Conservation (phyloP, 2,888 invertebrate species). For the Auanema freiburgensis region DNA sequence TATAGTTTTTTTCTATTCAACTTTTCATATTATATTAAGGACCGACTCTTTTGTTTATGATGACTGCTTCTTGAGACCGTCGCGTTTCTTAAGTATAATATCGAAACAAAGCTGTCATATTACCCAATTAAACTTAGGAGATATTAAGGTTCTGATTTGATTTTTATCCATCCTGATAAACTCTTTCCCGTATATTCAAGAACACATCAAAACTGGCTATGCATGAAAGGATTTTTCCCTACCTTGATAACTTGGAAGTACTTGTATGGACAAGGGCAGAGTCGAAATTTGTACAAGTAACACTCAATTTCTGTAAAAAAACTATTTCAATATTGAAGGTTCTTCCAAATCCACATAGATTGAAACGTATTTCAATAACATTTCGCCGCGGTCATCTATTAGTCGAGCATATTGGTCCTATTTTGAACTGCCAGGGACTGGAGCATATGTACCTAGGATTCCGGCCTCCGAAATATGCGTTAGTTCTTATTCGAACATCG, state of each 20-base stretch:
- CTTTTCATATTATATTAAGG: neutral
- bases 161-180: neutral
- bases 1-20: constrained; percentile 2
- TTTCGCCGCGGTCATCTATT: constrained; percentile 14
- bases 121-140: constrained; percentile 26
- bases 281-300: constrained; percentile 16
- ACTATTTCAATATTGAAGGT: constrained; percentile 10
- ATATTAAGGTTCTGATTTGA: constrained; percentile 20
- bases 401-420: constrained; percentile 5
- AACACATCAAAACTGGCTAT: constrained; percentile 6
- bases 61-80: constrained; percentile 26
- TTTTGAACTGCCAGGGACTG: constrained; percentile 26
- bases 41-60: neutral
- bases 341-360: constrained; percentile 18
- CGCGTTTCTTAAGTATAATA: constrained; percentile 30
- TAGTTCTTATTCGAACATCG: constrained; percentile 6
- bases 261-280: constrained; percentile 32
- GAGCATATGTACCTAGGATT: constrained; percentile 28
- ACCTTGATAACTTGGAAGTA: constrained; percentile 21
- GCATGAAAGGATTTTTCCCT: constrained; percentile 23
- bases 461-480: constrained; percentile 24
- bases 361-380: constrained; percentile 23
- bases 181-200: constrained; percentile 9
- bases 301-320: neutral
- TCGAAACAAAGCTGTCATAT: constrained; percentile 22